phyloP scores from a whole-genome alignment of 1,140 invertebrate genomes.

The Bombus superbus region DNA sequence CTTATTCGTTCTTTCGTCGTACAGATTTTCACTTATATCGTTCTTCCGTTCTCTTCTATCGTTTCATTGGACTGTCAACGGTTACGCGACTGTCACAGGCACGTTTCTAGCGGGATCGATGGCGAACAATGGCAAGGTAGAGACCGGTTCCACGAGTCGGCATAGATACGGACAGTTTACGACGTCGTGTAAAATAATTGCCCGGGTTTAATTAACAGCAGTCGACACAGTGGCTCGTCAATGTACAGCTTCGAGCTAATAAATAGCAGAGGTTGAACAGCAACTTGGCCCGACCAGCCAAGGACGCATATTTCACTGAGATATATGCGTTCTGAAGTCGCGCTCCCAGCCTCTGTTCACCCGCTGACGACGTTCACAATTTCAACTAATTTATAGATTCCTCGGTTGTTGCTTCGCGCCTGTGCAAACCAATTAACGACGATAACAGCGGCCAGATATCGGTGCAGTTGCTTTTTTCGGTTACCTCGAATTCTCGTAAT shows the following conservation, averaged over 20 bases:
- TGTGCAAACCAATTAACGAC: background rate
- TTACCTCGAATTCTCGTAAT: background rate
- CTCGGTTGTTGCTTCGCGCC: background rate
- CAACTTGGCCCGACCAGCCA: constrained; percentile 32
- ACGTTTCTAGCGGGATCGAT: constrained; percentile 39
- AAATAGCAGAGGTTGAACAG: constrained; percentile 52
- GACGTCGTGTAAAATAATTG: constrained; percentile 66
- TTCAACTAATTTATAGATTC: constrained; percentile 14
- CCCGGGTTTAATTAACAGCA: constrained; percentile 67
- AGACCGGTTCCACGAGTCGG: constrained; percentile 25
- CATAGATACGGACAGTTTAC: constrained; percentile 57
- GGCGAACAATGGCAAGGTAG: constrained; percentile 37
- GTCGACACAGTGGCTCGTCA: constrained; percentile 65
- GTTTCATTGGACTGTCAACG: background rate
- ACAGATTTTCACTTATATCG: background rate
- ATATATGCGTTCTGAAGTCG: constrained; percentile 58
- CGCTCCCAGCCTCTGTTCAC: background rate
- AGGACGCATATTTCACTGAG: constrained; percentile 65
- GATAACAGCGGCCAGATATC: background rate
- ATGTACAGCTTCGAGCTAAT: constrained; percentile 58
- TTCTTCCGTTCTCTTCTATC: too few species aligned
- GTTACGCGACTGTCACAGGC: background rate
- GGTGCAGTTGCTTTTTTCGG: background rate
- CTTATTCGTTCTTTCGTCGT: background rate
- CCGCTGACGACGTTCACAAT: constrained; percentile 23